Base-by-base conservation (phyloP, 1,140 invertebrate species). In the Neoseiulus cucumeris region DNA sequence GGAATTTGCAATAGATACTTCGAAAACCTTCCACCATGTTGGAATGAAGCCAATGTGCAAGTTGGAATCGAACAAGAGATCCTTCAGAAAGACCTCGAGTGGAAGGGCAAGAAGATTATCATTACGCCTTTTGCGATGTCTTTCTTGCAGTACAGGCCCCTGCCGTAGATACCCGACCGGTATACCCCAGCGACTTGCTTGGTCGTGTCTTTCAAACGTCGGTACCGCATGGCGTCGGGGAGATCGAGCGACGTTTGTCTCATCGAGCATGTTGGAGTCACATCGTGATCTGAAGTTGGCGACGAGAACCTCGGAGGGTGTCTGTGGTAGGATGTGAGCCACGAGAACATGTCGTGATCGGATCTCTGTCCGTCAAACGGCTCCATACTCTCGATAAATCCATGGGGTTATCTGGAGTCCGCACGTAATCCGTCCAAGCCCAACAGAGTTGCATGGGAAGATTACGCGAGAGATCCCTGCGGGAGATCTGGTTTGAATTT, bases 111-210 rank as follows among this genome's bases (percentile, higher is more conserved):
- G 12, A n/a, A 14, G 14, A 96, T 95, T 65, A 96, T 88, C 89
- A 95, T 94, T 79, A 95, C 91, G 44, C 89, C 90, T 73, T 86
- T 83, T 80, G 93, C 90, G 72, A 97, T 91, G 72, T 92, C 89
- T 71, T 89, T 68, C 29, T 64, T 66, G 42, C 33, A 67, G 22
- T 67, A 33, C 7, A 67, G 29, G 17, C 64, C 64, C 7, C 22
- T 22, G 44, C 69, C 68, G 28, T 70, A 68, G 42, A 72, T 71
- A 55, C 44, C 68, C 29, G 71, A 78, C 71, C 77, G 72, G 76
- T 90, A 95, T 6, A 95, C 91, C 29, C 89, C 90, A 7, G 93
- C 89, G 66, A 87, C 86, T 74, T 87, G 84, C 74, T 88, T 89
- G 17, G 89, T 87, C 51, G 87, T 88, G 74, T 90, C 85, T 73